Evolutionary conservation across 2,113 vertebrate species (phyloP).

Genomic region (Phrynosoma blainvillii): DNA sequence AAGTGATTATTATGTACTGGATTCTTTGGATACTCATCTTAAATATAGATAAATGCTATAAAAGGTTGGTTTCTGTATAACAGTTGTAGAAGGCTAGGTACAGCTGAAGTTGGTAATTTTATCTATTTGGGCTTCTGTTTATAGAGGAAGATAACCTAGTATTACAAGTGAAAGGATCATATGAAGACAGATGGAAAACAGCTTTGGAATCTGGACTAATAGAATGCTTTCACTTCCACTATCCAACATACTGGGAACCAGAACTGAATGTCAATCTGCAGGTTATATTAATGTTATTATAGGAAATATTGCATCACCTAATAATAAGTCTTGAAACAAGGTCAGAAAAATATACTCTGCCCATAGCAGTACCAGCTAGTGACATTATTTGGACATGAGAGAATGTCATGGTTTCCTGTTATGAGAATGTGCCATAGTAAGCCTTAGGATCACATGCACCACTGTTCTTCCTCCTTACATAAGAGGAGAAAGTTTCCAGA

Average conservation of each 20-base stretch:
- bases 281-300: neutral
- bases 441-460: too few species aligned
- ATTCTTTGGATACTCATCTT: neutral
- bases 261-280: constrained; percentile 65
- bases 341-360: too few species aligned
- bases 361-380: too few species aligned
- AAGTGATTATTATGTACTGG: neutral
- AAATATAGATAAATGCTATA: neutral
- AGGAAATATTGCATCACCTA: too few species aligned
- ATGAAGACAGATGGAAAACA: constrained; percentile 52
- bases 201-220: neutral
- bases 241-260: constrained; percentile 72
- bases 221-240: constrained; percentile 64
- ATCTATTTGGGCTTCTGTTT: neutral
- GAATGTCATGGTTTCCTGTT: too few species aligned
- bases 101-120: neutral
- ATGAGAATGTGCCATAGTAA: too few species aligned
- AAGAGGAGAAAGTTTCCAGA: too few species aligned
- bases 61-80: neutral
- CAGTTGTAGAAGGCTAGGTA: too few species aligned
- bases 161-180: constrained; percentile 70
- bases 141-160: constrained; percentile 22
- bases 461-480: too few species aligned
- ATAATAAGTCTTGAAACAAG: too few species aligned
- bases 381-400: too few species aligned